Evolutionary conservation across 2,888 invertebrate species (phyloP).

Genomic region (Phengaris arion): DNA sequence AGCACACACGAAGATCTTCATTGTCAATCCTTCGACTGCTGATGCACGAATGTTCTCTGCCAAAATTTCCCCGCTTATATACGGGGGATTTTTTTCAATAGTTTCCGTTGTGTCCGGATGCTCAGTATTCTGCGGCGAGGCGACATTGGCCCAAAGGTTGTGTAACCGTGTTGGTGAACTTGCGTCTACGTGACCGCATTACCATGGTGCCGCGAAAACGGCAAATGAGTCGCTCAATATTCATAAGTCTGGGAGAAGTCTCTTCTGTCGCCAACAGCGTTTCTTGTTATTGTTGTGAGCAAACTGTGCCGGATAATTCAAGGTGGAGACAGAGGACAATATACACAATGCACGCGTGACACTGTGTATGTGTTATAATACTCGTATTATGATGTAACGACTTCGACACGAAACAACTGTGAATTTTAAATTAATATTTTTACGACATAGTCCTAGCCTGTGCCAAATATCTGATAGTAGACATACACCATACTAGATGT

Average conservation of each 20-base stretch:
- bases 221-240: slow-evolving; percentile 61
- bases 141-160: slow-evolving; percentile 76
- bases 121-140: slow-evolving; percentile 68
- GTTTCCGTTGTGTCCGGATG: slow-evolving; percentile 69
- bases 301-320: slow-evolving; percentile 27
- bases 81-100: slow-evolving; percentile 50
- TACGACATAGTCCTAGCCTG: too few relatives aligned
- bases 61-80: slow-evolving; percentile 55
- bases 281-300: slow-evolving; percentile 33
- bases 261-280: slow-evolving; percentile 56
- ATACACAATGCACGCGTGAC: neutral
- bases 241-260: slow-evolving; percentile 64
- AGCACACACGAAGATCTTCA: slow-evolving; percentile 62
- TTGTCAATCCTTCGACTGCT: slow-evolving; percentile 57
- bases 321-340: neutral
- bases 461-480: too few relatives aligned
- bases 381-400: neutral
- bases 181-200: slow-evolving; percentile 66
- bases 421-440: neutral
- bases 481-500: too few relatives aligned
- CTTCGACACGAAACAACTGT: neutral
- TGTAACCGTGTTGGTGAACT: slow-evolving; percentile 59
- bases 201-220: slow-evolving; percentile 53
- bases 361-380: neutral
- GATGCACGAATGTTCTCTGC: slow-evolving; percentile 60